These are phyloP conservation scores for Zaprionus lineosus DNA, from an alignment of 2,888 invertebrate species.

Conservation along the genomic window DNA sequence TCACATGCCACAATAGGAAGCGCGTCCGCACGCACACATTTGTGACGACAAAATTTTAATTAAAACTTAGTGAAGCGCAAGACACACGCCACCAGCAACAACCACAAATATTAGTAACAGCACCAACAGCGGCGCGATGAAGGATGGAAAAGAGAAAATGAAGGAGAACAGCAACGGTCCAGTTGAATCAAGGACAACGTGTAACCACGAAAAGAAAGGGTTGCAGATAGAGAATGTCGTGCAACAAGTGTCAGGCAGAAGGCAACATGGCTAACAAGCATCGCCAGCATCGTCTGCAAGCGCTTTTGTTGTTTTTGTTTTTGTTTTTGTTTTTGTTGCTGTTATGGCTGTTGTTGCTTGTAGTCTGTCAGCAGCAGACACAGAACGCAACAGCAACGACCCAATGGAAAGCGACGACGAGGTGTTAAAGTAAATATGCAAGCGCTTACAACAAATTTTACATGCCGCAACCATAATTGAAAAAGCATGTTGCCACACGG, in stretches of 20 bases:
- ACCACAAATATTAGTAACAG: slow-evolving; percentile 10
- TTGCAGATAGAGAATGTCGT: slow-evolving; percentile 58
- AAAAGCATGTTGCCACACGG: slow-evolving; percentile 66
- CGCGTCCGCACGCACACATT: slow-evolving; percentile 23
- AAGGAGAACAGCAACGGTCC: not conserved
- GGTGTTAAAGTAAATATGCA: slow-evolving; percentile 68
- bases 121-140: slow-evolving; percentile 27
- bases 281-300: slow-evolving; percentile 37
- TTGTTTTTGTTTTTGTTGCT: slow-evolving; percentile 9
- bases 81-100: slow-evolving; percentile 57
- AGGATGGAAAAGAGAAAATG: slow-evolving; percentile 23
- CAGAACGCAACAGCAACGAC: slow-evolving; percentile 12
- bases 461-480: slow-evolving; percentile 63
- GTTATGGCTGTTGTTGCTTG: slow-evolving; percentile 7
- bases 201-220: no score
- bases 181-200: slow-evolving; percentile 27
- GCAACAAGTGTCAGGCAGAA: slow-evolving; percentile 65
- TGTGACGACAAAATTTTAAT: slow-evolving; percentile 64
- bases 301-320: slow-evolving; percentile 17
- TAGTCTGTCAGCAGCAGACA: slow-evolving; percentile 51
- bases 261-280: slow-evolving; percentile 63
- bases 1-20: slow-evolving; percentile 55
- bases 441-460: slow-evolving; percentile 64
- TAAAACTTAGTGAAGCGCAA: slow-evolving; percentile 56
- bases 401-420: slow-evolving; percentile 32